Percentiles rank a stretch among this genome's conserved stretches.
Evolutionary conservation across 2,113 vertebrate genomes (phyloP).

Genomic region (Oncorhynchus clarkii): DNA sequence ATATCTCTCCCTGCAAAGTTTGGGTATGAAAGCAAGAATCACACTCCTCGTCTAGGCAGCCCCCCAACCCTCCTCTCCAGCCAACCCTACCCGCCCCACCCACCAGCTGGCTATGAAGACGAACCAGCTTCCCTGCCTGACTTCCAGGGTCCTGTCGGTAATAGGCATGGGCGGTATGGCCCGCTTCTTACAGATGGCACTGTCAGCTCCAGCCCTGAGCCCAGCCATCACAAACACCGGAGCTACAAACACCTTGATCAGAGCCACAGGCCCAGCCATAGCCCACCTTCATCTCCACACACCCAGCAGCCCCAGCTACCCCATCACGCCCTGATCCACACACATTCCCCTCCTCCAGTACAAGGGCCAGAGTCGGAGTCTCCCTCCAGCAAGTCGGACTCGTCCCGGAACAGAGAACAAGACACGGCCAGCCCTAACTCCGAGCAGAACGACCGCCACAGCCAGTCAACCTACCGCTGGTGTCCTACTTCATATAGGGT

Average conservation of each 20-base stretch:
- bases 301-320: constrained; percentile 12
- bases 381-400: constrained; percentile 64
- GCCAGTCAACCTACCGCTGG: constrained; percentile 27
- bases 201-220: constrained; percentile 67
- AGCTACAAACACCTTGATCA: constrained; percentile 43
- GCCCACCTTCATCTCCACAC: constrained; percentile 7
- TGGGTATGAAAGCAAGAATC: constrained; percentile 34
- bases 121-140: constrained; percentile 14
- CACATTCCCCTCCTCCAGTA: constrained; percentile 26
- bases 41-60: constrained; percentile 26
- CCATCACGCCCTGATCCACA: constrained; percentile 22
- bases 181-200: constrained; percentile 56
- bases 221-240: constrained; percentile 19
- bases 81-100: neutral
- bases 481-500: constrained; percentile 50
- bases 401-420: constrained; percentile 50
- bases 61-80: constrained; percentile 30
- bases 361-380: constrained; percentile 53
- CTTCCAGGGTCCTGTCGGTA: constrained; percentile 20
- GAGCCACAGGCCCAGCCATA: constrained; percentile 30
- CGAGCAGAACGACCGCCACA: constrained; percentile 47
- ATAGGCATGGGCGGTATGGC: constrained; percentile 37
- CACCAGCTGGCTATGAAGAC: constrained; percentile 17
- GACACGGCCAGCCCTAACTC: constrained; percentile 51
- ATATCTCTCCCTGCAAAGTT: constrained; percentile 44